Evolutionary conservation across 2,113 vertebrate species (phyloP).

Genomic region (Ivindomyrus marchei): DNA sequence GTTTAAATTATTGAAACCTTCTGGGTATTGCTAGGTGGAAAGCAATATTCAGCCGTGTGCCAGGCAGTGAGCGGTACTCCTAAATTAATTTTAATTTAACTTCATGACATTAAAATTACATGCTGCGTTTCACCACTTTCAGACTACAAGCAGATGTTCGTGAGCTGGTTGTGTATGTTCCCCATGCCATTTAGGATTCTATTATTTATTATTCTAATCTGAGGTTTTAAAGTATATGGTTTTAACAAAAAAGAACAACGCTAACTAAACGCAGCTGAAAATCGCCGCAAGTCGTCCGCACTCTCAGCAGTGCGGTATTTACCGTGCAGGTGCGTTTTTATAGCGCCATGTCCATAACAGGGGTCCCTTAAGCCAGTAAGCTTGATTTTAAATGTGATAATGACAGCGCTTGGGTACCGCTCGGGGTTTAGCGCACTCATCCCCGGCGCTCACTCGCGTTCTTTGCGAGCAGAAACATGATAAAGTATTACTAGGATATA

Average conservation of each 20-base stretch:
- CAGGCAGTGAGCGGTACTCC: background rate
- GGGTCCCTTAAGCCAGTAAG: background rate
- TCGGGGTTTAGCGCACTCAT: background rate
- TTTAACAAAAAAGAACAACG: background rate
- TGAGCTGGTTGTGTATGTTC: background rate
- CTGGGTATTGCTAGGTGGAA: background rate
- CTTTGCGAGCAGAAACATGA: background rate
- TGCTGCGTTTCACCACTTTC: slow-evolving; percentile 3
- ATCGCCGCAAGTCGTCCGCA: background rate
- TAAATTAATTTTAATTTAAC: slow-evolving; percentile 6
- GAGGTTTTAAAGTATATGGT: background rate
- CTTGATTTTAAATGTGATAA: background rate
- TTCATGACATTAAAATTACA: slow-evolving; percentile 7
- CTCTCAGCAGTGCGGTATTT: background rate
- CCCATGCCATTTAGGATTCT: background rate
- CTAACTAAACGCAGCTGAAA: background rate
- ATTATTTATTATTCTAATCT: background rate
- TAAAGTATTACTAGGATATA: background rate
- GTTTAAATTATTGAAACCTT: background rate
- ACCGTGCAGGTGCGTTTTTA: slow-evolving; percentile 3
- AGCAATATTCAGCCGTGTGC: background rate
- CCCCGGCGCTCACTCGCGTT: background rate
- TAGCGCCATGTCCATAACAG: background rate
- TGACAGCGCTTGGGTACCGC: background rate
- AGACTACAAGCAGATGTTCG: slow-evolving; percentile 6